These are phyloP conservation scores for Macquaria ambigua DNA, from an alignment of 2,113 vertebrate species.

Conservation along the genomic window DNA sequence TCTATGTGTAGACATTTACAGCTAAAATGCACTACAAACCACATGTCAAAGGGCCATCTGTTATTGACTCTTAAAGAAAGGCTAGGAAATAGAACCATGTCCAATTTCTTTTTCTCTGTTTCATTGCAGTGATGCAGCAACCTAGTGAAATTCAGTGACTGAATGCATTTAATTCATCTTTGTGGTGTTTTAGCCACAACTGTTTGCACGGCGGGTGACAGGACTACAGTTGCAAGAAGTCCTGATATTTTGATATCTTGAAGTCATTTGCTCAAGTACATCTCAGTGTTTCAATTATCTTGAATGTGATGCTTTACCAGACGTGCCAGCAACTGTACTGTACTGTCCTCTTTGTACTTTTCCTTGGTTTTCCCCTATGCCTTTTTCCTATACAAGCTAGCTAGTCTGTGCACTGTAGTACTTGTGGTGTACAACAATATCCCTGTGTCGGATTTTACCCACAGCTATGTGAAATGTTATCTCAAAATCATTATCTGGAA, in stretches of 20 bases:
- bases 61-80: neutral
- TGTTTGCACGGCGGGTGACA: neutral
- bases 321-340: neutral
- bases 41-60: neutral
- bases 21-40: neutral
- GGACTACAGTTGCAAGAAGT: neutral
- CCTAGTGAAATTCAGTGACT: neutral
- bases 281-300: neutral
- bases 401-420: conserved; percentile 15
- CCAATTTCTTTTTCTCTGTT: neutral
- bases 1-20: neutral
- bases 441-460: conserved; percentile 31
- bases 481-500: conserved; percentile 68
- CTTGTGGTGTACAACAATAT: conserved; percentile 35
- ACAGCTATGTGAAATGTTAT: conserved; percentile 58
- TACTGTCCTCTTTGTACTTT: neutral
- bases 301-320: neutral
- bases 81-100: neutral
- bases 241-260: neutral
- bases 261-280: neutral
- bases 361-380: neutral
- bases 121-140: neutral
- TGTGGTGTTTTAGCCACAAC: neutral
- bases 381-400: neutral
- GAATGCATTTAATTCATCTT: neutral